Conservation (phyloP, 2,113 vertebrate genomes). For the Gymnarchus niloticus region DNA sequence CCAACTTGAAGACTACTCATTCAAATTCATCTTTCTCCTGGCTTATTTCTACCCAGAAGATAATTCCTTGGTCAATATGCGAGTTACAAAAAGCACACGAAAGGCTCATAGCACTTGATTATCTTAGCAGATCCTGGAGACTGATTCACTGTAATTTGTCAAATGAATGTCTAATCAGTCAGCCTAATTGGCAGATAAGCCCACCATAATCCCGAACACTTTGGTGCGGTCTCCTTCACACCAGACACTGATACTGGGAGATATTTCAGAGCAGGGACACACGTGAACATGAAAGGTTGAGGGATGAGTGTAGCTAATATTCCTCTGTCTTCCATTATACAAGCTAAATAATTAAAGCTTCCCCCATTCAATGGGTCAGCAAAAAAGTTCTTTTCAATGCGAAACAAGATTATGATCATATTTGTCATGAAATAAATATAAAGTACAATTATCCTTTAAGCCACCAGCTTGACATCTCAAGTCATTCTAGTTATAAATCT, state of each 20-base stretch:
- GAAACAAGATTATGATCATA: background rate
- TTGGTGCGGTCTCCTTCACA: constrained; percentile 17
- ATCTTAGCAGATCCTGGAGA: constrained; percentile 25
- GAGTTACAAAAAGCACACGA: constrained; percentile 49
- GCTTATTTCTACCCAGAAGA: constrained; percentile 32
- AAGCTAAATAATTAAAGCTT: background rate
- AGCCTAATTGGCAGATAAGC: constrained; percentile 37
- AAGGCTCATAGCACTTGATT: constrained; percentile 32
- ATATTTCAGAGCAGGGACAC: constrained; percentile 8
- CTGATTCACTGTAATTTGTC: constrained; percentile 36
- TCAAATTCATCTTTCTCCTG: background rate
- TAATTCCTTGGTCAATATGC: constrained; percentile 42
- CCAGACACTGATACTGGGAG: constrained; percentile 15
- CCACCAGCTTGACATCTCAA: background rate
- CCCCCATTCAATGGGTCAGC: background rate
- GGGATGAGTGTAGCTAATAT: background rate
- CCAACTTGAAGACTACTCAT: background rate
- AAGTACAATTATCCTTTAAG: background rate
- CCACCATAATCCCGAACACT: constrained; percentile 22
- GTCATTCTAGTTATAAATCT: background rate
- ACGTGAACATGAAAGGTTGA: background rate
- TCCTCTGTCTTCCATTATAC: background rate
- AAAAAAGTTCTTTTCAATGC: background rate
- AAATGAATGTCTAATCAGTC: constrained; percentile 41
- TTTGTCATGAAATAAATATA: background rate